Evolutionary conservation across 37 sponge, comb jelly and placozoan genomes (phyloP).

Genomic region (Chondrosia reniformis): DNA sequence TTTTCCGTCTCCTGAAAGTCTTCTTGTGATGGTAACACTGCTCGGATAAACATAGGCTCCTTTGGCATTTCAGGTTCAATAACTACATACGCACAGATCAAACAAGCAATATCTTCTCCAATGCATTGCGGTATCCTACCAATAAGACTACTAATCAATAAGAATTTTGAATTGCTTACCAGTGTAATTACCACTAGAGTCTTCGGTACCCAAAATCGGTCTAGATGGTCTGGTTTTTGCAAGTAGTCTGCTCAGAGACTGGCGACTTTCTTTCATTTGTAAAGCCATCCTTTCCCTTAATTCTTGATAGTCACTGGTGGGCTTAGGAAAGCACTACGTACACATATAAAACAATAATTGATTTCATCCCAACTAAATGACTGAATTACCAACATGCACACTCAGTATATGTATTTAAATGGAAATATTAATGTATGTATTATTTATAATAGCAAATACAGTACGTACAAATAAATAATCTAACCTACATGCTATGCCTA

Average conservation of each 20-base stretch:
- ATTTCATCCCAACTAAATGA: background rate
- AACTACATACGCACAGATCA: background rate
- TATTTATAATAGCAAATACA: no score
- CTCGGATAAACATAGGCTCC: slow-evolving; percentile 44
- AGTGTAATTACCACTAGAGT: slow-evolving; percentile 9
- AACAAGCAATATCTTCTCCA: background rate
- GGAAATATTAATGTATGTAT: no score
- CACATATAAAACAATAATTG: slow-evolving; percentile 1
- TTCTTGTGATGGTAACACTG: slow-evolving; percentile 54
- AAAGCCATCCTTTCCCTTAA: slow-evolving; percentile 65
- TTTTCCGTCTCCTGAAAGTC: slow-evolving; percentile 14
- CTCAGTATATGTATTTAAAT: no score
- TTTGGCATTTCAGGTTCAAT: background rate
- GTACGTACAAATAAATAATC: no score
- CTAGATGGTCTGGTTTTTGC: slow-evolving; percentile 60
- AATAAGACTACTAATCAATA: background rate
- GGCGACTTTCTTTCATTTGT: slow-evolving; percentile 43
- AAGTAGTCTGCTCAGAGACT: slow-evolving; percentile 53
- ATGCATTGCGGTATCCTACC: slow-evolving; percentile 13
- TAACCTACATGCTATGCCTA: no score
- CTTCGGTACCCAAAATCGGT: slow-evolving; percentile 25
- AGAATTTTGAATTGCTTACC: slow-evolving; percentile 9
- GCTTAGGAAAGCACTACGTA: slow-evolving; percentile 44
- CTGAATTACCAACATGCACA: no score
- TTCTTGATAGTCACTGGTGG: slow-evolving; percentile 45